Evolutionary conservation across 37 sponge, comb jelly and placozoan genomes (phyloP), one percentile per base, ranked within the genome.

Genomic region (Halisarca cf. caerulea): DNA sequence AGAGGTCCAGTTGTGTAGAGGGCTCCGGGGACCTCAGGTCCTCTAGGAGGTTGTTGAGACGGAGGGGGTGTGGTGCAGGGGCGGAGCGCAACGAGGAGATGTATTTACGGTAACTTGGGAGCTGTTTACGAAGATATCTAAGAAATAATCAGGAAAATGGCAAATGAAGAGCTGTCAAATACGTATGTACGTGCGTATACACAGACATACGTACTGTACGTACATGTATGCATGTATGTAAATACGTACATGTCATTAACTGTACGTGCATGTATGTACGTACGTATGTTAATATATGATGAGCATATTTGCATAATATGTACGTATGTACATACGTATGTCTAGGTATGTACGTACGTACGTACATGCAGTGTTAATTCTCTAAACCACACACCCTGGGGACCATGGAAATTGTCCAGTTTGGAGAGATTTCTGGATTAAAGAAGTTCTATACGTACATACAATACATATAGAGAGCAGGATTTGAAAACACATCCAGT

Each of bases 61-160:
- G 32, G 14, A 68, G 69, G 14, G 0, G 2, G 17, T 4, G 35
- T 68, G 69, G 69, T 3, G 35, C 34, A 4, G 34, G 15, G 35
- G 35, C 35, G 33, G 33, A 27, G 69, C 25, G 24, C 42, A 74
- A 6, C 21, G 42, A 37, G 14, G 7, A 3, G 3, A 8, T 37
- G 45, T 24, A 40, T 44, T 37, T 39, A 42, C 77, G 8, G 45
- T 74, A 41, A 18, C 77, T 25, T 25, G 77, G 77, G 1, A 74
- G 45, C 77, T 41, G 77, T 25, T 74, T 74, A 0, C 77, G 77
- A 39, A 74, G 77, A 25, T 74, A 74, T 44, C 77, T 74, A 21
- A 4, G 2, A 37, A 30, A 68, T 17, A 27, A 27, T 30, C 28
- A 68, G 35, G 28, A 27, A 2, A 34, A n/a, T n/a, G 25, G 25